Evolutionary conservation across 1,140 invertebrate genomes (phyloP).

Genomic region (Protaetia brevitarsis): DNA sequence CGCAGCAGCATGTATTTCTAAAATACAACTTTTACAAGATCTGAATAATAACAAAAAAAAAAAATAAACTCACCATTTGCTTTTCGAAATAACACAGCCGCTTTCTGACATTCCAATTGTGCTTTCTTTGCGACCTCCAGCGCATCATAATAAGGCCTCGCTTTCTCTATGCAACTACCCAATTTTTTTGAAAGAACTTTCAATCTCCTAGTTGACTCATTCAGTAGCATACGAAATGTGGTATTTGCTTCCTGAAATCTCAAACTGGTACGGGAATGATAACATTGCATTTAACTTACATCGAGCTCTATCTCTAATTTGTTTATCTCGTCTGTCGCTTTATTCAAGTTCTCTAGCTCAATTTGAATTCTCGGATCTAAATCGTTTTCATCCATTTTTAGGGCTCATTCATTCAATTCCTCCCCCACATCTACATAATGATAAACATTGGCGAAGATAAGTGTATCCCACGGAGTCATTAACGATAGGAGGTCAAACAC

Average conservation of each 20-base stretch:
- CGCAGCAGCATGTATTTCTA: constrained; percentile 85
- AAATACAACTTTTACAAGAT: constrained; percentile 23
- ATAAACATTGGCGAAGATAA: neutral
- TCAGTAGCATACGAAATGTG: constrained; percentile 77
- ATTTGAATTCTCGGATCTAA: constrained; percentile 52
- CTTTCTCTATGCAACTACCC: constrained; percentile 83
- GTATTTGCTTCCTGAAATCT: constrained; percentile 72
- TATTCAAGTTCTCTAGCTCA: constrained; percentile 91
- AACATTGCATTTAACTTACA: constrained; percentile 56
- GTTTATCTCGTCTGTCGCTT: constrained; percentile 93
- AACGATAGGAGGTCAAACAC: constrained; percentile 1
- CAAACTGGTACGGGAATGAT: neutral
- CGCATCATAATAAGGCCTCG: constrained; percentile 88
- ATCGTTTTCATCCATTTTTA: constrained; percentile 27
- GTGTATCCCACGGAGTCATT: neutral
- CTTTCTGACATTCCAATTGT: constrained; percentile 80
- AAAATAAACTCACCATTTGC: constrained; percentile 74
- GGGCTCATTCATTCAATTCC: too few relatives aligned
- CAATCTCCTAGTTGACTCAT: constrained; percentile 80
- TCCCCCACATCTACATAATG: neutral
- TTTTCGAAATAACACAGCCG: constrained; percentile 87
- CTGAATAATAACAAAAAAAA: neutral
- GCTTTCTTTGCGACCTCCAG: constrained; percentile 64
- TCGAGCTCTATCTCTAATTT: constrained; percentile 90
- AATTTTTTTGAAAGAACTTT: constrained; percentile 80